Evolutionary conservation across 2,888 invertebrate genomes (phyloP), one percentile per base, ranked within the genome.

Genomic region (Lithodes maja): DNA sequence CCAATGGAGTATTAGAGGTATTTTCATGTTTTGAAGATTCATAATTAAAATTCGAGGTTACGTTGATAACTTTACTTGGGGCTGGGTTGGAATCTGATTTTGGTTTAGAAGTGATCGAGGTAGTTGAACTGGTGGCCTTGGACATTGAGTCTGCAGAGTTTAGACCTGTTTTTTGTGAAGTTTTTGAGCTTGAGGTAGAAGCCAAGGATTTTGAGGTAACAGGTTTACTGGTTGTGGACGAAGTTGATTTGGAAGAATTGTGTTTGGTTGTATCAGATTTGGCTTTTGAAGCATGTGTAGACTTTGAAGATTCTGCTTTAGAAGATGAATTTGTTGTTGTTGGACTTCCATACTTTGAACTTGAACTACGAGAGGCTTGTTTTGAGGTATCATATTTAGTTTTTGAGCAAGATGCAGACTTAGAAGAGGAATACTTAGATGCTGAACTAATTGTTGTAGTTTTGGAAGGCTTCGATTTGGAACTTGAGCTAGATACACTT

Each of bases 261-360:
- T 53, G 55, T 17, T 15, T 79, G 53, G 79, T 7, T 79, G n/a
- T 9, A 7, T 54, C 9, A 9, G 7, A 54, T 17, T 54, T 79
- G 9, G 17, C 33, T 7, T 79, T 54, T 33, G 79, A 79, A 50
- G 50, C 33, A 49, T 77, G 17, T 33, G 33, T 77, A 33, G 83
- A 33, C 71, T 75, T 83, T 17, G 75, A 75, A 54, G 74, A 1
- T 69, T 83, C 71, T 49, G 71, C n/a, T 12, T 68, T 49, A 33
- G 81, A 49, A 82, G 83, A 3, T 3, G 77, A 2, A 49, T 69
- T 52, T n/a, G 52, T 54, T 54, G 79, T 54, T 54, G 1, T 55
- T n/a, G 9, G 79, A 83, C 15, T 9, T 15, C 17, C 49, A 50
- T 52, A 52, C 15, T 49, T 71, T 69, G 1, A n/a, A 12, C 50